phyloP scores from a whole-genome alignment of 2,888 invertebrate genomes.

The Drosophila hamatofila region DNA sequence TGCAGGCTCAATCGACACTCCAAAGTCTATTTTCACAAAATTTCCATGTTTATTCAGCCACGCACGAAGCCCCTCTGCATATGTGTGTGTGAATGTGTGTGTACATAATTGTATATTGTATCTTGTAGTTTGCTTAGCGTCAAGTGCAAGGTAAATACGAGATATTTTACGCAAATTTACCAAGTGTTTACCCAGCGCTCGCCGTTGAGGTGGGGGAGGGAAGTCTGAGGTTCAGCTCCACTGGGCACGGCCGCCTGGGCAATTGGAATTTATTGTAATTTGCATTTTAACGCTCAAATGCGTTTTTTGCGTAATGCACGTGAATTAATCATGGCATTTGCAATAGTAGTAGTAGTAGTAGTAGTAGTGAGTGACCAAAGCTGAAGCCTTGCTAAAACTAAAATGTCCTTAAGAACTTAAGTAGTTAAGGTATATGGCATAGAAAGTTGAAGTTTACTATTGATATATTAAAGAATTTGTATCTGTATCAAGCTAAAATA shows the following conservation, averaged over 20 bases:
- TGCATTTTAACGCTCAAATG: conserved; percentile 80
- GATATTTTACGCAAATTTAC: conserved; percentile 79
- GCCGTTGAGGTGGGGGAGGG: neutral
- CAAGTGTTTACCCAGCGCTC: conserved; percentile 61
- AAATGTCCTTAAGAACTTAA: neutral
- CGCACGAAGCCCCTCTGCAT: conserved; percentile 57
- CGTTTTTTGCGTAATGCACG: conserved; percentile 60
- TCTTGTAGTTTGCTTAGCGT: conserved; percentile 76
- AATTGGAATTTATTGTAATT: conserved; percentile 71
- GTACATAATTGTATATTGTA: conserved; percentile 61
- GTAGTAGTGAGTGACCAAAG: conserved; percentile 28
- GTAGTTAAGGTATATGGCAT: neutral
- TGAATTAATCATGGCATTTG: conserved; percentile 53
- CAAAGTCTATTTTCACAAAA: conserved; percentile 72
- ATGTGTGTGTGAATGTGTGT: conserved; percentile 5
- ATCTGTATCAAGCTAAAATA: no score
- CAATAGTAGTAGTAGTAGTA: neutral
- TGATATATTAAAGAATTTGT: no score
- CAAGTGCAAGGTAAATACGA: conserved; percentile 80
- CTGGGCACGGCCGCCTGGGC: conserved; percentile 7
- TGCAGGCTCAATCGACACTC: conserved; percentile 51
- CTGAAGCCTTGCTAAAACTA: neutral
- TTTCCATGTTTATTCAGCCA: conserved; percentile 74
- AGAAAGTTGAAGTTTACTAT: neutral
- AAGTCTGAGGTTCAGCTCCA: conserved; percentile 4